Evolutionary conservation across 2,888 invertebrate species (phyloP), one percentile per base, ranked within the genome.

Genomic region (Sicus ferrugineus): DNA sequence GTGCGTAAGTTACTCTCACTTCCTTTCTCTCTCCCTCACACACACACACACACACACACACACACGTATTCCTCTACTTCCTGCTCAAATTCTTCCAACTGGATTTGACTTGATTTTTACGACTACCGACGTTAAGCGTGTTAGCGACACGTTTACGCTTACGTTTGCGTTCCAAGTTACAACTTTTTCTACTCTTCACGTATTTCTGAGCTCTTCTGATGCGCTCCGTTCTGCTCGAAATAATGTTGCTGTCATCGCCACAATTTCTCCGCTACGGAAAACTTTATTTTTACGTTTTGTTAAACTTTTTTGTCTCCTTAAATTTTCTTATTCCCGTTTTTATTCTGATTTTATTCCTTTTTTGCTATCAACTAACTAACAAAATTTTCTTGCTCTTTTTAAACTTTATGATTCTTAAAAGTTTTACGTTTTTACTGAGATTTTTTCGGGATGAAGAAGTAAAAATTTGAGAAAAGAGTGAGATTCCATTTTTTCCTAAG

Each of bases 121-220:
- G 68, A 68, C 68, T 56, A n/a, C n/a, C n/a, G n/a, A 61, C 68
- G 68, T 68, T 71, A 71, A 71, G 65, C 69, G 65, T 64, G 69
- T 67, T 67, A 69, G 72, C 67, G 69, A 65, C 72, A 72, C 67
- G 72, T 67, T 69, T 64, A 59, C 67, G 58, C 52, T 69, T 38
- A 48, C 46, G 48, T 28, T 63, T 16, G 50, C 64, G 48, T 62
- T 31, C n/a, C 31, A 64, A 21, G 64, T 31, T 3, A 50, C 19
- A 50, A 21, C 34, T 50, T 31, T 61, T 26, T 19, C 42, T 38
- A 14, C 56, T 21, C 48, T 31, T 31, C 30, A n/a, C 23, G 11
- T 26, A 4, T 62, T 52, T 21, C 34, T 50, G 7, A 59, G n/a
- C 50, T 59, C 23, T 23, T 52, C 16, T 54, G n/a, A 14, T 42